phyloP scores from a whole-genome alignment of 2,113 vertebrate species.

The Mola mola region DNA sequence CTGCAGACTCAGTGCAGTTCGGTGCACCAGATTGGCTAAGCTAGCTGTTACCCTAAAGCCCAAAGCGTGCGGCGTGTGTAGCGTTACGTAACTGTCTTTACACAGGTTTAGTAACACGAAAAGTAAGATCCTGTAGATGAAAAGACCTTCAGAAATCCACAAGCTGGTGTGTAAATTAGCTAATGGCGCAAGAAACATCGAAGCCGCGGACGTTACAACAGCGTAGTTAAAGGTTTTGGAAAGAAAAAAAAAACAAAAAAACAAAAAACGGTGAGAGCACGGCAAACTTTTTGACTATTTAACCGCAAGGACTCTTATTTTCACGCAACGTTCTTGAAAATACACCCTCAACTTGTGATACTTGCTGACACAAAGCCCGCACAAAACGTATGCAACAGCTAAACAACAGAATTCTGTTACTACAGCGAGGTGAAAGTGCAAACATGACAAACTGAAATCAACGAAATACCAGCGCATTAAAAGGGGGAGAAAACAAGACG shows the following conservation, averaged over 20 bases:
- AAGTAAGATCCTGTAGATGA: conserved; percentile 16
- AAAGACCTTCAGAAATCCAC: conserved; percentile 10
- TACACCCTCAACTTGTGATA: background rate
- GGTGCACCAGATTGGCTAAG: conserved; percentile 16
- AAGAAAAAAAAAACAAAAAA: no score
- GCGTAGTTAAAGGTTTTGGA: background rate
- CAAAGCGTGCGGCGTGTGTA: conserved; percentile 27
- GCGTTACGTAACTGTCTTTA: conserved; percentile 66
- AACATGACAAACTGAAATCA: no score
- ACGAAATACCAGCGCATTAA: no score
- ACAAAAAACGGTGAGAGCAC: background rate
- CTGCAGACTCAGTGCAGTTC: background rate
- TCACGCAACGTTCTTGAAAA: background rate
- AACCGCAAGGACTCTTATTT: no score
- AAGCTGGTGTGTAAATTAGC: background rate
- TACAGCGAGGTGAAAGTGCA: conserved; percentile 25
- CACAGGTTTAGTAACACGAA: conserved; percentile 31
- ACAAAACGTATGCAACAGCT: no score
- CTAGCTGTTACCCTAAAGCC: conserved; percentile 26
- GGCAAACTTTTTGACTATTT: conserved; percentile 45
- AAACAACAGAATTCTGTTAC: background rate
- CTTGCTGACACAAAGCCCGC: background rate
- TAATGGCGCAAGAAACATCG: conserved; percentile 27
- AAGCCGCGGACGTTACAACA: conserved; percentile 40
- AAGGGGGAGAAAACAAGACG: background rate